Evolutionary conservation across 2,888 invertebrate genomes (phyloP).

Genomic region (Campoplex capitator): DNA sequence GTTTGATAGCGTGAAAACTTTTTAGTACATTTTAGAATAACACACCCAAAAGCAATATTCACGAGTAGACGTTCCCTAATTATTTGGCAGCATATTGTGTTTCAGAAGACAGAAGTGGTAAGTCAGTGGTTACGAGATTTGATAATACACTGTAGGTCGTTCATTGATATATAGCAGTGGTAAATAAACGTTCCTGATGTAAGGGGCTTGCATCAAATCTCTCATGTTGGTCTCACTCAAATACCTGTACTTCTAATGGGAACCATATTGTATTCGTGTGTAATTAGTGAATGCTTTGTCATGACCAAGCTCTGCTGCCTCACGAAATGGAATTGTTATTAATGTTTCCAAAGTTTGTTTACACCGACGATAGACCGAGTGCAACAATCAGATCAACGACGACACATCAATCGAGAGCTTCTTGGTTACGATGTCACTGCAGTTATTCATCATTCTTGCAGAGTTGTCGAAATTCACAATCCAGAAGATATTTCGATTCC

Average conservation of each 20-base stretch:
- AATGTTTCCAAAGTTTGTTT: slow-evolving; percentile 10
- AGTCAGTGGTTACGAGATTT: slow-evolving; percentile 37
- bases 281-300: slow-evolving; percentile 73
- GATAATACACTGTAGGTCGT: slow-evolving; percentile 27
- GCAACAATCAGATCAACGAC: slow-evolving; percentile 39
- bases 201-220: slow-evolving; percentile 20
- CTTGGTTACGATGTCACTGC: slow-evolving; percentile 59
- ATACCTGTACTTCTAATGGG: slow-evolving; percentile 53
- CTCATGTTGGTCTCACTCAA: background rate
- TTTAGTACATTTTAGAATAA: background rate
- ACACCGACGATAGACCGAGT: slow-evolving; percentile 41
- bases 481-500: background rate
- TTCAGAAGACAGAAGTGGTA: slow-evolving; percentile 3
- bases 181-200: slow-evolving; percentile 24
- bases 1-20: background rate
- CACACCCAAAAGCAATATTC: slow-evolving; percentile 20
- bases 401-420: slow-evolving; percentile 52
- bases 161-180: background rate
- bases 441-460: slow-evolving; percentile 67
- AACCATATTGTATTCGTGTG: slow-evolving; percentile 74
- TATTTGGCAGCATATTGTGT: slow-evolving; percentile 24
- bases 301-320: background rate
- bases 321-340: background rate
- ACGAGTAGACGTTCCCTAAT: slow-evolving; percentile 32
- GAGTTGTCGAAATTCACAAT: background rate